These are phyloP conservation scores for Drosophila rhopaloa DNA, from an alignment of 1,140 invertebrate genomes.

Conservation along the genomic window DNA sequence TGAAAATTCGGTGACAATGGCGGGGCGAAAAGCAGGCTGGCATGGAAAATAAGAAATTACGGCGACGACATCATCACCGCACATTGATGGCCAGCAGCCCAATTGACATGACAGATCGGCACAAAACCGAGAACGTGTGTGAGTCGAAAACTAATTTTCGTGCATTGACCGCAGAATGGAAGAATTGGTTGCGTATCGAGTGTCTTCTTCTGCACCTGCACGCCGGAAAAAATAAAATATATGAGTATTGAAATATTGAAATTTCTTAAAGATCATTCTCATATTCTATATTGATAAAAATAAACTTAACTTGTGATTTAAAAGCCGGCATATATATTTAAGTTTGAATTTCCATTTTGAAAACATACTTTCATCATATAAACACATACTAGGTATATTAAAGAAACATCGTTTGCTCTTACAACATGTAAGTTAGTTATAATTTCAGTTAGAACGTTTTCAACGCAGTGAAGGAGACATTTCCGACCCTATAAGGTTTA, in stretches of 20 bases:
- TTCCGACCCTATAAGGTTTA: too few relatives aligned
- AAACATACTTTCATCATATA: too few relatives aligned
- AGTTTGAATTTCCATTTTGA: too few relatives aligned
- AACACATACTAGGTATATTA: too few relatives aligned
- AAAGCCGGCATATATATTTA: too few relatives aligned
- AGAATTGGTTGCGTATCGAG: conserved; percentile 44
- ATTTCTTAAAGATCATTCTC: not conserved
- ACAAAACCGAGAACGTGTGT: conserved; percentile 14
- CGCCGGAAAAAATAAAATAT: not conserved
- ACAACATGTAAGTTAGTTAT: too few relatives aligned
- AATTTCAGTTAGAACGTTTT: too few relatives aligned
- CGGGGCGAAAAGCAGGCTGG: conserved; percentile 26
- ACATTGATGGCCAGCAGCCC: conserved; percentile 41
- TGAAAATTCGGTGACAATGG: conserved; percentile 35
- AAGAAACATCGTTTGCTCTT: too few relatives aligned
- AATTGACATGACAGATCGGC: conserved; percentile 37
- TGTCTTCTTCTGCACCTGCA: conserved; percentile 6
- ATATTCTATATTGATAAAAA: too few relatives aligned
- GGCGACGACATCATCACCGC: conserved; percentile 44
- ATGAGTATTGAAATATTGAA: not conserved
- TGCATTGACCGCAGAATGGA: conserved; percentile 33
- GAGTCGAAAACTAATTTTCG: conserved; percentile 49
- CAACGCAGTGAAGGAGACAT: too few relatives aligned
- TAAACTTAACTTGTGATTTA: too few relatives aligned
- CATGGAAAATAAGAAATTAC: conserved; percentile 73